These are phyloP conservation scores for Nothocercus nigrocapillus DNA, from an alignment of 2,113 vertebrate species.

Conservation along the genomic window DNA sequence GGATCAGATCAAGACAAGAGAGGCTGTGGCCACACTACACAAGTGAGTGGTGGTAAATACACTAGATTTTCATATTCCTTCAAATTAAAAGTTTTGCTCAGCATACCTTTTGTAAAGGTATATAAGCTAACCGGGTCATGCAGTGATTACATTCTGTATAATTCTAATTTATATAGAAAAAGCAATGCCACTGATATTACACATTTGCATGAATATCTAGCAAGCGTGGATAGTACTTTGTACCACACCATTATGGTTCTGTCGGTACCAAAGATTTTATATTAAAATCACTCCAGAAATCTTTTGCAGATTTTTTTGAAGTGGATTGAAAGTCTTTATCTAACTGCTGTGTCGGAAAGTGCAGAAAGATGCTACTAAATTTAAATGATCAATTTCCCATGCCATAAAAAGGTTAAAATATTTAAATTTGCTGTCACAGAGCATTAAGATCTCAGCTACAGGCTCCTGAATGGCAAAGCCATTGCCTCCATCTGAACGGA, in stretches of 20 bases:
- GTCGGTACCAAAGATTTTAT: neutral
- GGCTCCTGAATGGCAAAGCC: neutral
- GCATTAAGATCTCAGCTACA: neutral
- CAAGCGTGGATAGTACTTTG: neutral
- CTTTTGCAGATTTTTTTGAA: neutral
- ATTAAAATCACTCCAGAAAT: neutral
- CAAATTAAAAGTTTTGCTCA: neutral
- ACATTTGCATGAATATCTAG: neutral
- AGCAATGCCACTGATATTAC: neutral
- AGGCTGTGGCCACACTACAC: slow-evolving; percentile 97
- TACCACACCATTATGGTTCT: neutral
- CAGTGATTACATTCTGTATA: neutral
- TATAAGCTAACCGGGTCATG: neutral
- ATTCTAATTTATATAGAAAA: neutral
- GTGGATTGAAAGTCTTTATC: neutral
- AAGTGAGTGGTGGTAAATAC: slow-evolving; percentile 86
- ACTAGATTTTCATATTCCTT: neutral
- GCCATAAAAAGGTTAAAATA: neutral
- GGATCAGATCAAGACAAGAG: slow-evolving; percentile 98
- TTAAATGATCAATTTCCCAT: neutral
- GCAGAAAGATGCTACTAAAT: neutral
- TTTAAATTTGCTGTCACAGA: neutral
- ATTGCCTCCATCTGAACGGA: neutral
- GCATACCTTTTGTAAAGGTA: neutral
- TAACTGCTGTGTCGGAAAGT: neutral